Evolutionary conservation across 2,113 vertebrate species (phyloP), one percentile per base, ranked within the genome.

Genomic region (Dasyornis broadbenti): DNA sequence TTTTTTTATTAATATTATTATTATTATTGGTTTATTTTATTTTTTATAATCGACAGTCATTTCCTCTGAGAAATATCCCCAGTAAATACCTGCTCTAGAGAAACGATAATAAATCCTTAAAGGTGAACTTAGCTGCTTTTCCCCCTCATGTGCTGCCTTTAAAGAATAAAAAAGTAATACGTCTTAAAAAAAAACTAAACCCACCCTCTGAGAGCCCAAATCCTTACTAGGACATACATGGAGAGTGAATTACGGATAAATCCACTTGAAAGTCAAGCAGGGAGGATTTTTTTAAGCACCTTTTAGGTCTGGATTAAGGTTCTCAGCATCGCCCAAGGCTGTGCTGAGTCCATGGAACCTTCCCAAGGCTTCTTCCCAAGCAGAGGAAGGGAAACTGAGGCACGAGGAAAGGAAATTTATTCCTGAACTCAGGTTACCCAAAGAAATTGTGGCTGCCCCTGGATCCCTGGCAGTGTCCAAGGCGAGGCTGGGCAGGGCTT

Each of bases 101-200:
- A 71, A 92, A 88, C 1, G 7, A 78, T 50, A 82, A 95, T 94
- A 94, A 93, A 92, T 96, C 91, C 92, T 85, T 82, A 90, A 80
- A 96, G 94, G 92, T 91, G 94, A 97, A 96, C 93, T 86, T 35
- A 47, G 95, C 77, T 72, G 93, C 44, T 86, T 82, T 45, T 63
- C 12, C n/a, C 35, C 75, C 14, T 52, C 20, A 1, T 5, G 7
- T 23, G 44, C 44, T 71, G 45, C 57, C 52, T 72, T 93, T 82
- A 61, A 61, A 72, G 50, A 68, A 70, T 77, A 61, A 59, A 61
- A 78, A 40, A 66, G 78, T 65, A 92, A 65, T 76, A 79, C 1
- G 4, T 76, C 73, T 85, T 77, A 64, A 76, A 63, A 53, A 53
- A 64, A 50, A 13, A 4, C 37, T 77, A 72, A 60, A 56, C 35